These are phyloP conservation scores for Florisuga fusca DNA, from an alignment of 2,797 vertebrate species.

Conservation along the genomic window DNA sequence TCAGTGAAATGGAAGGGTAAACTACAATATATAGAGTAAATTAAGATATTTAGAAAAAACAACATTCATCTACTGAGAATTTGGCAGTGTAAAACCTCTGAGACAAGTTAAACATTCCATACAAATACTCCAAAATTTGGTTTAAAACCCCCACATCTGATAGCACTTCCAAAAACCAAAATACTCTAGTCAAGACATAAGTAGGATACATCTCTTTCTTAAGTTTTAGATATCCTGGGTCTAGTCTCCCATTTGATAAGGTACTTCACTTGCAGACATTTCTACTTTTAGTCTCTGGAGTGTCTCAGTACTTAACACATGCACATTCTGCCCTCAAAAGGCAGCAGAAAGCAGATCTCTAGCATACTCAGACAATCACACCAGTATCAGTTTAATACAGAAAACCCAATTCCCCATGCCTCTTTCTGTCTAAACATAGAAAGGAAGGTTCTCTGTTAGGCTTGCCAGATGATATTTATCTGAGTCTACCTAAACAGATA, in stretches of 20 bases:
- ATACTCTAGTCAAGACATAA: not conserved
- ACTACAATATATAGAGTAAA: not conserved
- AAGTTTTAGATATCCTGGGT: not conserved
- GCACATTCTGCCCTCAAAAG: not conserved
- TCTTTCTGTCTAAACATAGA: not conserved
- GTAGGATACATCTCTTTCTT: not conserved
- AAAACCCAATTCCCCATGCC: not conserved
- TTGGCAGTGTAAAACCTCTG: not conserved
- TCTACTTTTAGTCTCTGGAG: not conserved
- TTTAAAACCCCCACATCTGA: not conserved
- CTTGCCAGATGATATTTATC: not conserved
- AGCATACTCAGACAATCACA: not conserved
- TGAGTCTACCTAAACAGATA: not conserved
- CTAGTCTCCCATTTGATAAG: not conserved
- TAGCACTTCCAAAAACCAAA: not conserved
- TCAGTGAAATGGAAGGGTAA: not conserved
- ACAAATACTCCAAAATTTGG: not conserved
- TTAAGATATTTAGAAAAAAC: not conserved
- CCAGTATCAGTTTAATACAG: not conserved
- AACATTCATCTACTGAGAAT: not conserved
- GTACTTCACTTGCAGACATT: not conserved
- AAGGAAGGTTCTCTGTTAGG: accelerated
- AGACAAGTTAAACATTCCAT: not conserved
- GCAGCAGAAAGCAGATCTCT: not conserved
- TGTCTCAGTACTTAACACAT: accelerated